Base-by-base conservation (phyloP, 2,113 vertebrate genomes). In the Lagopus leucura region DNA sequence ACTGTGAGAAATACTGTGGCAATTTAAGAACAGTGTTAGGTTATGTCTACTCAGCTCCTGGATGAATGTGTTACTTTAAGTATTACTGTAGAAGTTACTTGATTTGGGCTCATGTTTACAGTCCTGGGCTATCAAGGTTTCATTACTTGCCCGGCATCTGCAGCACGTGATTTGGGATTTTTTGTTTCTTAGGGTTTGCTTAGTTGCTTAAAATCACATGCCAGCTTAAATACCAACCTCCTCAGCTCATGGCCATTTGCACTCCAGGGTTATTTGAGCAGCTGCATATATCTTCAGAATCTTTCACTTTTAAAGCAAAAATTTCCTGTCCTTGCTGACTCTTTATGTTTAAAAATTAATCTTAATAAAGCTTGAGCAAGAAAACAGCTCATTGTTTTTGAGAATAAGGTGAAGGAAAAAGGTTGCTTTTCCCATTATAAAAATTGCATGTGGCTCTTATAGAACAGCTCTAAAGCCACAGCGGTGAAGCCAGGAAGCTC, bases 181-280 rank as follows among this genome's bases (percentile, higher is more conserved):
- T 92, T 93, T 47, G 6, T 63, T 85, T 89, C 75, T 76, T 88
- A 71, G 52, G 32, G 87, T 83, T 82, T 92, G 90, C 50, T 93
- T 28, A 86, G 71, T 47, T 55, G 64, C 64, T 88, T 95, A 83
- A 93, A 93, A 86, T 94, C 85, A 88, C 52, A 61, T 90, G 85
- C 76, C 52, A 81, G 72, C 54, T 91, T 94, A 88, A 94, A 88
- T 93, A 86, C 79, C 72, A 78, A 19, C 57, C 66, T 78, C 72
- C 52, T 60, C 69, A 88, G 76, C 60, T 50, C 34, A 52, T 71
- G 48, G 45, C 15, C 82, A 11, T 88, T 93, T 94, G 42, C 1
- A 2, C 52, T 78, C 27, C 57, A 28, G 43, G 30, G 15, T 87
- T 92, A 85, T 94, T 90, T 86, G 52, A 83, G 63, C 54, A 86